These are phyloP conservation scores for Falco novaeseelandiae DNA, from an alignment of 2,797 vertebrate species.

Conservation along the genomic window DNA sequence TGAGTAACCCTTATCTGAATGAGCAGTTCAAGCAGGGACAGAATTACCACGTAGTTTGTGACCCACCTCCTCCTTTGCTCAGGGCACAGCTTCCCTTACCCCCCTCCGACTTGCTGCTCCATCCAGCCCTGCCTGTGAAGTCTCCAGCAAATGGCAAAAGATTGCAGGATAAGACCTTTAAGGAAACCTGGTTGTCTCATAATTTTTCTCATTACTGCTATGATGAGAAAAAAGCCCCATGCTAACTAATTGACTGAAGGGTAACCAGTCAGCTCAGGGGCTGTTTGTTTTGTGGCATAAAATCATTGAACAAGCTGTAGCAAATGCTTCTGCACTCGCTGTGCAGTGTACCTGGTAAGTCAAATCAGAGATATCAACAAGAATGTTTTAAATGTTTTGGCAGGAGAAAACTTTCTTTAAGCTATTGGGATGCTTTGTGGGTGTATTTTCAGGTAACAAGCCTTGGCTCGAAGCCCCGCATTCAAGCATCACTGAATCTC, in stretches of 20 bases:
- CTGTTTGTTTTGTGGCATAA: not conserved
- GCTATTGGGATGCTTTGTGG: not conserved
- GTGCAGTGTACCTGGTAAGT: not conserved
- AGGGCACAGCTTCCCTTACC: accelerated
- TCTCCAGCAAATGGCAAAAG: not conserved
- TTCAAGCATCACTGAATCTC: not conserved
- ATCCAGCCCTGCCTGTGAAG: not conserved
- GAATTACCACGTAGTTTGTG: not conserved
- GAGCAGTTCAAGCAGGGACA: not conserved
- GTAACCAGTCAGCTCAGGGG: not conserved
- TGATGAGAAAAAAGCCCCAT: not conserved
- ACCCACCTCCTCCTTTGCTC: not conserved
- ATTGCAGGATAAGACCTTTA: not conserved
- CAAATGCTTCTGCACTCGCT: not conserved
- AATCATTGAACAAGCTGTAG: not conserved
- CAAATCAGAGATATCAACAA: not conserved
- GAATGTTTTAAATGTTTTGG: not conserved
- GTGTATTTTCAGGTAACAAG: slow-evolving; percentile 14
- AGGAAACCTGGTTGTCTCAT: not conserved
- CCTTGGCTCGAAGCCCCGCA: not conserved
- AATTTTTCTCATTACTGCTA: not conserved
- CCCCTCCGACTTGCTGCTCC: accelerated
- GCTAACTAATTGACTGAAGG: not conserved
- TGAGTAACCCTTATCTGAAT: not conserved
- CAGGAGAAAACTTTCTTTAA: not conserved